A percentile compares a stretch with the other conserved stretches of the same genome.
phyloP scores from a whole-genome alignment of 2,113 vertebrate species.

The Mus musculus region GRCm39 chr4:131952501-131953000 shows the following conservation, averaged over 20 bases:
- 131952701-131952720: conserved; percentile 66
- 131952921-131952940: conserved; percentile 81
- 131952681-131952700: conserved; percentile 70
- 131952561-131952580: conserved; percentile 64
- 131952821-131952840: conserved; percentile 46
- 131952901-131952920: conserved; percentile 61
- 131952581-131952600: conserved; percentile 64
- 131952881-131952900: conserved; percentile 81
- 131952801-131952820: conserved; percentile 58
- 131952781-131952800: conserved; percentile 53
- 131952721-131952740: conserved; percentile 73
- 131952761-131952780: conserved; percentile 52
- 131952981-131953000: conserved; percentile 78
- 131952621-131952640: conserved; percentile 73
- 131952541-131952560: conserved; percentile 46
- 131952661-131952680: conserved; percentile 55
- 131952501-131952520: conserved; percentile 43
- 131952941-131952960: conserved; percentile 37
- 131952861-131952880: conserved; percentile 61
- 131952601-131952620: conserved; percentile 67
- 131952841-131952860: conserved; percentile 64
- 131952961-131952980: neutral
- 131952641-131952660: conserved; percentile 78
- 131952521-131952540: conserved; percentile 56
- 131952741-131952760: conserved; percentile 39